These are phyloP conservation scores for Halichoeres trimaculatus DNA, from an alignment of 2,113 vertebrate genomes.

Conservation along the genomic window DNA sequence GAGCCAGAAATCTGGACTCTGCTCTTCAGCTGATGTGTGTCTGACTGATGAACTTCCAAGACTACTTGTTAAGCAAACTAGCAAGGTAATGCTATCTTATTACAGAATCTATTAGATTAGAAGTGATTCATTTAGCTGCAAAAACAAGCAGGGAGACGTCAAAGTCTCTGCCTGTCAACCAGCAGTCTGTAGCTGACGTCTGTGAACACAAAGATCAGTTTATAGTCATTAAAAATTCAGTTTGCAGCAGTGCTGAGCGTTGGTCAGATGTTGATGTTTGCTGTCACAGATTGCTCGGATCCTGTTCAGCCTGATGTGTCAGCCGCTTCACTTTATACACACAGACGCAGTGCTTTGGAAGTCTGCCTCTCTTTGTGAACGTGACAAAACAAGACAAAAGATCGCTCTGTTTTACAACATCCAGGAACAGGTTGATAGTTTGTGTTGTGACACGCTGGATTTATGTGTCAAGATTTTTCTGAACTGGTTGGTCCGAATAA, in stretches of 20 bases:
- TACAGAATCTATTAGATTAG: background rate
- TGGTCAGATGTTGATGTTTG: background rate
- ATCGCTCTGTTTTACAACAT: background rate
- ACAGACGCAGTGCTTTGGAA: background rate
- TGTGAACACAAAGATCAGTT: background rate
- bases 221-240: background rate
- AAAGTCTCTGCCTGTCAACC: background rate
- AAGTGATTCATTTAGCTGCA: background rate
- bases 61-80: background rate
- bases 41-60: background rate
- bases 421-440: conserved; percentile 8
- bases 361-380: conserved; percentile 26
- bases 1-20: background rate
- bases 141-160: background rate
- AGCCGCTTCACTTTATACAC: conserved; percentile 1
- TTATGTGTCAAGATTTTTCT: conserved; percentile 20
- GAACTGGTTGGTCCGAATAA: conserved; percentile 43
- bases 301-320: conserved; percentile 57
- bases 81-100: background rate
- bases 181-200: background rate
- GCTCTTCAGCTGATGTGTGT: background rate
- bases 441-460: conserved; percentile 35
- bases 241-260: background rate
- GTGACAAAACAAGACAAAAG: conserved; percentile 19
- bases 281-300: conserved; percentile 42